Conservation (phyloP, 2,797 vertebrate genomes). For the Muraenolepis orangiensis region DNA sequence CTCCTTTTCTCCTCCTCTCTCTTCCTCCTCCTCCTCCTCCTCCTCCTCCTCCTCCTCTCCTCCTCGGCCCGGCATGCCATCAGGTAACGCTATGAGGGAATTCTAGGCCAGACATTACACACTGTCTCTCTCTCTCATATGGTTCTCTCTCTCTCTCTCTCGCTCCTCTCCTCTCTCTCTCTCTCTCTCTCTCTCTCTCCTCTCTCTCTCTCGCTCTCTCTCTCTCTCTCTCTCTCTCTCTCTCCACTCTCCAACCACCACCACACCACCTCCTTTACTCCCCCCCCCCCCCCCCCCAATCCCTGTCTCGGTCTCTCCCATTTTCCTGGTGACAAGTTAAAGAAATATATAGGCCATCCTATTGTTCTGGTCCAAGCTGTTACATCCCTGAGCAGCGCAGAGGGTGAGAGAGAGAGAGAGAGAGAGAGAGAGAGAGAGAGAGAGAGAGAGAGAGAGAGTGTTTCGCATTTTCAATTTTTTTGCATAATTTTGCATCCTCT, state of each 20-base stretch:
- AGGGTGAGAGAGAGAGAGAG: too few species aligned
- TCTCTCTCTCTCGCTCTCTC: constrained; percentile 5
- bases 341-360: too few species aligned
- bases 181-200: too few species aligned
- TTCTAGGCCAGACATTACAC: constrained; percentile 34
- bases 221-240: constrained; percentile 21
- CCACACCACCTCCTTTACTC: too few species aligned
- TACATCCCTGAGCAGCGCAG: too few species aligned
- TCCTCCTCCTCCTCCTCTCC: constrained; percentile 32
- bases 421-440: too few species aligned
- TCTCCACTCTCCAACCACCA: background rate
- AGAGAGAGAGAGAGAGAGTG: constrained; percentile 35
- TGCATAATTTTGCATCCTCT: too few species aligned
- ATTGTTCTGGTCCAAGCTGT: too few species aligned
- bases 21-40: constrained; percentile 18
- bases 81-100: constrained; percentile 41
- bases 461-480: constrained; percentile 15
- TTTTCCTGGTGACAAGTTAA: too few species aligned
- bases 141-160: constrained; percentile 5
- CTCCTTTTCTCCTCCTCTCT: constrained; percentile 23
- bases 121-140: constrained; percentile 2
- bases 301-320: too few species aligned
- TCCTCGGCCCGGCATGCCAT: constrained; percentile 37
- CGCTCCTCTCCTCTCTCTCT: constrained; percentile 21
- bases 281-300: too few species aligned